Evolutionary conservation across 2,797 vertebrate genomes (phyloP).

Genomic region (Onychomys arenicola): DNA sequence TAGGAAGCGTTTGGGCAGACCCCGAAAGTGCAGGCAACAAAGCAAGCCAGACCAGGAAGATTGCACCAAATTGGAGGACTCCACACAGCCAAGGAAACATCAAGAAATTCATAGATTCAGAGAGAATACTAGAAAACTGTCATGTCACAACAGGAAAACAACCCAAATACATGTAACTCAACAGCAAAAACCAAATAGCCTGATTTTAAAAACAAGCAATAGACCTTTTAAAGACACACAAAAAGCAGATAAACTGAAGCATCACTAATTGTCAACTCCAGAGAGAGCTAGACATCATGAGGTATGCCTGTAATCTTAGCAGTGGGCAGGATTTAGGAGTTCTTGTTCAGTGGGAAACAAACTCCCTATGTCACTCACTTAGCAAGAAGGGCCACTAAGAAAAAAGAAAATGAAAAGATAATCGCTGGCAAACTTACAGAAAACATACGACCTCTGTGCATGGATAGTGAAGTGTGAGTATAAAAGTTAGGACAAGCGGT

Average conservation of each 20-base stretch:
- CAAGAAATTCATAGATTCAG: not conserved
- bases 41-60: not conserved
- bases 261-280: not conserved
- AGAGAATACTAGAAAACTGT: not conserved
- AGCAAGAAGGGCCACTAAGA: not conserved
- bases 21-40: not conserved
- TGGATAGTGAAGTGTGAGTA: not conserved
- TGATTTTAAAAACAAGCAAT: not conserved
- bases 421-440: not conserved
- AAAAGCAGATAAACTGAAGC: not conserved
- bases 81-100: not conserved
- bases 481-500: not conserved
- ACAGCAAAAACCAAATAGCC: not conserved
- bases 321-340: not conserved
- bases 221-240: not conserved
- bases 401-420: not conserved
- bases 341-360: not conserved
- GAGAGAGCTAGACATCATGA: rapidly evolving
- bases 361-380: not conserved
- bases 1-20: not conserved
- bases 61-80: not conserved
- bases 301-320: not conserved
- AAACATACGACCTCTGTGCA: too few relatives aligned
- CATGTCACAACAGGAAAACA: not conserved
- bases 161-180: not conserved